These are phyloP conservation scores for Leptodactylus fallax DNA, from an alignment of 2,797 vertebrate genomes.

Conservation along the genomic window DNA sequence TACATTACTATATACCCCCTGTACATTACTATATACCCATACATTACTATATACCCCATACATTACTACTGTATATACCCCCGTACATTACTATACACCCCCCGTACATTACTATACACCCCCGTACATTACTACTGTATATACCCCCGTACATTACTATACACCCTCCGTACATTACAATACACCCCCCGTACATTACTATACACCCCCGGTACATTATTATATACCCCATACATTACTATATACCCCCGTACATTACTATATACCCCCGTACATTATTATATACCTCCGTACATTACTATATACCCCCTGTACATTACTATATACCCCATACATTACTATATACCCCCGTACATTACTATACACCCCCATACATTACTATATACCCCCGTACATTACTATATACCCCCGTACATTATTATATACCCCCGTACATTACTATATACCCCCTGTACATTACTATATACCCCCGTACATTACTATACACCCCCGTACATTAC, in stretches of 20 bases:
- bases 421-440: too few relatives aligned
- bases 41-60: too few relatives aligned
- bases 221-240: too few relatives aligned
- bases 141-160: neutral
- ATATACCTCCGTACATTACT: neutral
- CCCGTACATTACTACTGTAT: neutral
- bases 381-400: too few relatives aligned
- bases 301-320: too few relatives aligned
- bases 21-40: neutral
- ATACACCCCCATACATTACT: too few relatives aligned
- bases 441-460: too few relatives aligned
- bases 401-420: too few relatives aligned
- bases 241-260: neutral
- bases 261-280: neutral
- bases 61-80: neutral
- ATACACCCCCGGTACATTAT: neutral
- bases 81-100: neutral
- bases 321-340: too few relatives aligned
- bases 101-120: neutral
- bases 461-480: too few relatives aligned
- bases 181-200: neutral
- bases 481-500: too few relatives aligned
- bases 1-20: neutral
- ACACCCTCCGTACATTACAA: neutral
- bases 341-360: too few relatives aligned